A percentile compares a stretch with the other conserved stretches of the same genome.
Evolutionary conservation across 2,888 invertebrate genomes (phyloP).

Genomic region (Pyrochroa serraticornis): DNA sequence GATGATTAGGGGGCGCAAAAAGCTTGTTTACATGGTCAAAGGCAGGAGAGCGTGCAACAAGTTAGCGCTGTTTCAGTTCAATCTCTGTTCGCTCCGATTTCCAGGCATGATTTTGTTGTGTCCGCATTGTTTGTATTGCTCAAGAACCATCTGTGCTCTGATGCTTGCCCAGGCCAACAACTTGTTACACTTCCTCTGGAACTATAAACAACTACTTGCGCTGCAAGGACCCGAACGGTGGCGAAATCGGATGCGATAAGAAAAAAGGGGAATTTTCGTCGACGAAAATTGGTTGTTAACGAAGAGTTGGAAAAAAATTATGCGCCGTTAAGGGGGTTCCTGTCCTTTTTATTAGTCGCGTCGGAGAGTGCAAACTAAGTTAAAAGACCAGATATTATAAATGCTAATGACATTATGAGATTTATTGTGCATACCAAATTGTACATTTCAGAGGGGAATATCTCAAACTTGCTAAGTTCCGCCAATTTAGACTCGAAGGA

Average conservation of each 20-base stretch:
- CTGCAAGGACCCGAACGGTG: not conserved
- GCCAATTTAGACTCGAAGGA: conserved; percentile 22
- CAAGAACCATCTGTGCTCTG: conserved; percentile 35
- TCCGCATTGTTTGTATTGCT: conserved; percentile 42
- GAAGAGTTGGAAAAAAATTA: conserved; percentile 2
- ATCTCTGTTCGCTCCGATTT: conserved; percentile 31
- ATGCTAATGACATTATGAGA: conserved; percentile 45
- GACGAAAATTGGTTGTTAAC: conserved; percentile 9
- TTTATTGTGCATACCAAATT: conserved; percentile 44
- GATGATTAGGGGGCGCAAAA: conserved; percentile 26
- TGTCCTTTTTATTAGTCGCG: conserved; percentile 20
- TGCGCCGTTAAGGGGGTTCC: not conserved
- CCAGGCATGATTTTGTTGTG: conserved; percentile 39
- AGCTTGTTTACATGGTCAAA: conserved; percentile 35
- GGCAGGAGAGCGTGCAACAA: conserved; percentile 35
- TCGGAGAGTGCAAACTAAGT: conserved; percentile 27
- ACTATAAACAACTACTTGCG: conserved; percentile 36
- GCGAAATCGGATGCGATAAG: not conserved
- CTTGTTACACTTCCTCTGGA: conserved; percentile 43
- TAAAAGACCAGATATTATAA: conserved; percentile 36
- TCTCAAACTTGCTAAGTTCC: conserved; percentile 10
- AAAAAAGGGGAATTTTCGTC: not conserved
- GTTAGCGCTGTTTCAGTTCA: conserved; percentile 36
- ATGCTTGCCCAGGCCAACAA: conserved; percentile 38
- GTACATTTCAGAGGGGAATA: conserved; percentile 26